phyloP scores from a whole-genome alignment of 2,888 invertebrate species.

The Sepioteuthis lessoniana region DNA sequence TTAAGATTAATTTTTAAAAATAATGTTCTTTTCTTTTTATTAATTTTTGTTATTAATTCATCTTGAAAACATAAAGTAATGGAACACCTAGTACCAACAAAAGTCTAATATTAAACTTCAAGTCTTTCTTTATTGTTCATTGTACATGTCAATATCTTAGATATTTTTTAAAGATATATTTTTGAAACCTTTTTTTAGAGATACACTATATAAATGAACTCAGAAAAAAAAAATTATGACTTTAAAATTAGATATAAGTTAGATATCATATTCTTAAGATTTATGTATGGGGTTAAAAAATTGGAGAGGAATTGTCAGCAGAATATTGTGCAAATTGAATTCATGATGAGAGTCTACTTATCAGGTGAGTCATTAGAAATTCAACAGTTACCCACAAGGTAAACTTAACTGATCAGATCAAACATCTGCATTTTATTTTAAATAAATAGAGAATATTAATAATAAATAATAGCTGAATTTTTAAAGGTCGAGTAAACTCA shows the following conservation, averaged over 20 bases:
- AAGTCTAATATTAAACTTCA: too few relatives aligned
- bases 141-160: too few relatives aligned
- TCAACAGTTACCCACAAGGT: not conserved
- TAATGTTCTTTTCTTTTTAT: too few relatives aligned
- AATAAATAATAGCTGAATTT: not conserved
- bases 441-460: not conserved
- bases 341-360: not conserved
- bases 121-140: too few relatives aligned
- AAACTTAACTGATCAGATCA: not conserved
- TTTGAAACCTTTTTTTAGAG: too few relatives aligned
- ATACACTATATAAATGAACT: not conserved
- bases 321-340: not conserved
- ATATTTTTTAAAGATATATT: too few relatives aligned
- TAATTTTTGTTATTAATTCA: too few relatives aligned
- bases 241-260: not conserved
- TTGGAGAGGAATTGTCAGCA: not conserved
- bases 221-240: not conserved
- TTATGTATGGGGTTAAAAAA: not conserved
- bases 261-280: not conserved
- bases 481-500: not conserved
- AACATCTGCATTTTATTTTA: not conserved
- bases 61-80: too few relatives aligned
- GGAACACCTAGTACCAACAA: too few relatives aligned
- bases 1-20: too few relatives aligned
- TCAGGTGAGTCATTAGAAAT: not conserved